These are phyloP conservation scores for Agelas oroides DNA, from an alignment of 37 sponge, comb jelly and placozoan species.

Conservation along the genomic window DNA sequence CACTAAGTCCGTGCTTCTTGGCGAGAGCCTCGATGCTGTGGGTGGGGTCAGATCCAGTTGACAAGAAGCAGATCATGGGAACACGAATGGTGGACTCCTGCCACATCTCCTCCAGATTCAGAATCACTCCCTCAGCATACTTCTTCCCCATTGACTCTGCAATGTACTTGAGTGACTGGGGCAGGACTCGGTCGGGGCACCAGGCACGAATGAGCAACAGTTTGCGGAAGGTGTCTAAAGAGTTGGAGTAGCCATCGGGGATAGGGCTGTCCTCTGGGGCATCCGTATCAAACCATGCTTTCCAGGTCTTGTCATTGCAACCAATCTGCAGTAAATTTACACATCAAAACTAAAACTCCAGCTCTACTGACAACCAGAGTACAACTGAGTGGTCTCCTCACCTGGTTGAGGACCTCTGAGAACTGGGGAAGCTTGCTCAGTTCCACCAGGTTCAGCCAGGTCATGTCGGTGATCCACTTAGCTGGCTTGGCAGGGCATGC, in stretches of 20 bases:
- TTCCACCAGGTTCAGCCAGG: conserved; percentile 99
- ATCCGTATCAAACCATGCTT: conserved; percentile 97
- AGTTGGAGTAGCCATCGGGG: conserved; percentile 94
- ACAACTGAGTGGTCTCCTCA: too few species aligned
- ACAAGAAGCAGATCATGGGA: conserved; percentile 96
- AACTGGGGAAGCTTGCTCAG: conserved; percentile 97
- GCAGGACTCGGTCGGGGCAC: conserved; percentile 97
- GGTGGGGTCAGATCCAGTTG: conserved; percentile 99
- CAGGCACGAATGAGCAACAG: conserved; percentile 88
- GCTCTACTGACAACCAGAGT: too few species aligned
- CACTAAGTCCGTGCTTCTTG: conserved; percentile 84
- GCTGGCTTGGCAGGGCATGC: conserved; percentile 90
- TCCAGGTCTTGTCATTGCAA: conserved; percentile 98
- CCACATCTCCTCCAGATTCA: conserved; percentile 94
- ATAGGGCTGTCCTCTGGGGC: conserved; percentile 94
- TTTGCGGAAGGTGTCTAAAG: conserved; percentile 95
- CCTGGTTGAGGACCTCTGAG: conserved; percentile 89
- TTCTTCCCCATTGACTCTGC: conserved; percentile 91
- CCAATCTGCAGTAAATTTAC: conserved; percentile 73
- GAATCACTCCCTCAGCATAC: conserved; percentile 98
- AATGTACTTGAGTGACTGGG: conserved; percentile 96
- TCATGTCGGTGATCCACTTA: conserved; percentile 99
- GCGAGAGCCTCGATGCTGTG: conserved; percentile 89
- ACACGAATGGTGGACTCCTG: conserved; percentile 88
- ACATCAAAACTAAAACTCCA: too few species aligned